Conservation (phyloP, 2,888 invertebrate genomes). For the Alentia gelatinosa region DNA sequence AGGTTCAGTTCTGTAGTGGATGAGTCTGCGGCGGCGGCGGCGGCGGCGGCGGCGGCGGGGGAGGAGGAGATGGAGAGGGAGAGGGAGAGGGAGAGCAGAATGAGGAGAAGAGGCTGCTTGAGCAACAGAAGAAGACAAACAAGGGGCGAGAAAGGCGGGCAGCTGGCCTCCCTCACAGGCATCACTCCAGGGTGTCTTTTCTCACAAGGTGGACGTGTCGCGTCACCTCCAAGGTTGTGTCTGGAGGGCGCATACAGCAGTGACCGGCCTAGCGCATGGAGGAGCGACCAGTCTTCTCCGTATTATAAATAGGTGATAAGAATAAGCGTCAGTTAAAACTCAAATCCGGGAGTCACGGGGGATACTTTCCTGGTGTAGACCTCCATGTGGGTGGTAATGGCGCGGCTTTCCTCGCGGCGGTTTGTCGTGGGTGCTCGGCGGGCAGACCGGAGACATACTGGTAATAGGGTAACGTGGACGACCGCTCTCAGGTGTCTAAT, state of each 20-base stretch:
- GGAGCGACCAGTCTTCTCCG: background rate
- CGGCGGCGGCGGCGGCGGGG: background rate
- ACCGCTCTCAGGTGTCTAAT: background rate
- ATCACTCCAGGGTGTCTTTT: background rate
- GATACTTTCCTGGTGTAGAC: background rate
- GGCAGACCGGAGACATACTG: background rate
- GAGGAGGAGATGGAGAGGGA: background rate
- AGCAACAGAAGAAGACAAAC: background rate
- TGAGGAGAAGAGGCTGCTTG: background rate
- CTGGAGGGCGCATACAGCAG: background rate
- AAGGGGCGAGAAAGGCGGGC: background rate
- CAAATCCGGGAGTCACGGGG: background rate
- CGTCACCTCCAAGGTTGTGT: background rate
- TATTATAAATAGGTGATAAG: background rate
- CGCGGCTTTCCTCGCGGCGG: background rate
- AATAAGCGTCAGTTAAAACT: background rate
- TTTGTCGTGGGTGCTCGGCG: background rate
- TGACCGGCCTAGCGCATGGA: background rate
- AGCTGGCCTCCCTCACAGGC: constrained; percentile 8
- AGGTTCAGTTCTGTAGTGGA: too few species aligned
- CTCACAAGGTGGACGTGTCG: background rate
- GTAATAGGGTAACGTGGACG: too few species aligned
- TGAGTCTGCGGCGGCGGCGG: background rate
- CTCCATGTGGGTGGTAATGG: background rate
- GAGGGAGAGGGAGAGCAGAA: background rate